phyloP scores from a whole-genome alignment of 2,797 vertebrate species.

The Loriculus beryllinus region DNA sequence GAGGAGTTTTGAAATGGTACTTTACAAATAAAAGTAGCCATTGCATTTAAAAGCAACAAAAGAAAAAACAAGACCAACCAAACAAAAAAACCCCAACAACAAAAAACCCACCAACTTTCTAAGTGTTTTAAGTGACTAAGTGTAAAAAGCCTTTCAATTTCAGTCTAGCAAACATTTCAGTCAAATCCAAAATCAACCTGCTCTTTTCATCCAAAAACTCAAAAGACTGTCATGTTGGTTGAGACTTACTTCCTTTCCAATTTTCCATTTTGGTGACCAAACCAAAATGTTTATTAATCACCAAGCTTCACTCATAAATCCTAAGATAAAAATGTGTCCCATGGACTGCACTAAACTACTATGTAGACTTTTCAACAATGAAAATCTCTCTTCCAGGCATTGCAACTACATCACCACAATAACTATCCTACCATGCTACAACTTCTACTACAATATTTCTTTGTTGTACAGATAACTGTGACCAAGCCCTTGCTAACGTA shows the following conservation, averaged over 20 bases:
- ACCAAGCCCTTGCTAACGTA: conserved; percentile 52
- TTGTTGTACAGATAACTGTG: conserved; percentile 63
- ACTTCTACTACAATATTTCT: conserved; percentile 60
- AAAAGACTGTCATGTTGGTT: not conserved
- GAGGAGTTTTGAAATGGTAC: not conserved
- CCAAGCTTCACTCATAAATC: conserved; percentile 40
- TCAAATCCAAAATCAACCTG: not conserved
- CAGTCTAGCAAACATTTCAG: not conserved
- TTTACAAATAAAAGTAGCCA: not conserved
- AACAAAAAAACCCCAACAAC: not conserved
- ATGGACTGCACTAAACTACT: conserved; percentile 46
- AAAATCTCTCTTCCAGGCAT: conserved; percentile 57
- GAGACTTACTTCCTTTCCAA: not conserved
- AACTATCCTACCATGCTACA: conserved; percentile 53
- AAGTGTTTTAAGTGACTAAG: not conserved
- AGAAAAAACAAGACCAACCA: not conserved
- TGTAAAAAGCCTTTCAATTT: not conserved
- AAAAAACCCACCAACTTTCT: not conserved
- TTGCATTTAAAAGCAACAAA: not conserved
- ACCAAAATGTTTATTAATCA: conserved; percentile 22
- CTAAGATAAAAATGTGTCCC: conserved; percentile 7
- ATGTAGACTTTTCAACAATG: conserved; percentile 46
- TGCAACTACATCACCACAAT: conserved; percentile 63
- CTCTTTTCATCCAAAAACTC: not conserved
- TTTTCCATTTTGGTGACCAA: conserved; percentile 48